Conservation (phyloP, 1,140 invertebrate genomes). For the Drosophila erecta region DNA sequence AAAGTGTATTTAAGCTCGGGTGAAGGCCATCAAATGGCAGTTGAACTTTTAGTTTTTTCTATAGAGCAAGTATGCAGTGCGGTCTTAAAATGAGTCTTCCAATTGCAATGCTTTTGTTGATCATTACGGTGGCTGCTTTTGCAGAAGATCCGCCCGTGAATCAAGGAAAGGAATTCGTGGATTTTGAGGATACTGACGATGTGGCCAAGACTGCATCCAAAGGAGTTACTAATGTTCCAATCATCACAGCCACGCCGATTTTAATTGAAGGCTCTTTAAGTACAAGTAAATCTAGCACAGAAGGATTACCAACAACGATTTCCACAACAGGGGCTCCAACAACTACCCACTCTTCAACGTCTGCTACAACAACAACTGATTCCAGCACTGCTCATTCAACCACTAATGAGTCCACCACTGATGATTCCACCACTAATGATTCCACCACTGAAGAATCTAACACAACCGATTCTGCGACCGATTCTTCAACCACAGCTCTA, state of each 20-base stretch:
- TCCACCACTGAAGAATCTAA: not conserved
- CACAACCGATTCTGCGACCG: not conserved
- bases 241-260: conserved; percentile 1
- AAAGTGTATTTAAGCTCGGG: conserved; percentile 41
- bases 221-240: not conserved
- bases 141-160: not conserved
- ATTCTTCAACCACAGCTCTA: not conserved
- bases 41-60: conserved; percentile 10
- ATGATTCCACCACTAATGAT: not conserved
- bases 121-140: not conserved
- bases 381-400: not conserved
- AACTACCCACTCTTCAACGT: not conserved
- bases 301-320: not conserved
- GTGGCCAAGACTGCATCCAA: not conserved
- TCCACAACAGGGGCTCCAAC: not conserved
- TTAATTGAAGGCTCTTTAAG: too few species aligned
- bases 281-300: not conserved
- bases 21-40: conserved; percentile 19
- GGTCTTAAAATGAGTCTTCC: conserved; percentile 23
- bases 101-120: not conserved
- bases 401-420: not conserved
- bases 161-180: not conserved
- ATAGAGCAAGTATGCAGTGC: not conserved
- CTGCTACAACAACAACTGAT: not conserved
- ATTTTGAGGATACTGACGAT: conserved; percentile 11